phyloP scores from a whole-genome alignment of 2,113 vertebrate species.

The Mus musculus region GRCm39 chr5:76877501-76878000 shows the following conservation, averaged over 20 bases:
- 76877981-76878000: background rate
- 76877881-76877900: background rate
- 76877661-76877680: background rate
- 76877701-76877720: background rate
- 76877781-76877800: background rate
- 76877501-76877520: background rate
- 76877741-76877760: background rate
- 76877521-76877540: background rate
- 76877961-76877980: background rate
- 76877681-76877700: background rate
- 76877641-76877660: background rate
- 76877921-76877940: background rate
- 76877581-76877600: background rate
- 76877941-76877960: background rate
- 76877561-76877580: background rate
- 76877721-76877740: no score
- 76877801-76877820: background rate
- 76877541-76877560: background rate
- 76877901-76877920: background rate
- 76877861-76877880: background rate
- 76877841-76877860: background rate
- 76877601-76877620: background rate
- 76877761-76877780: background rate
- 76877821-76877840: background rate
- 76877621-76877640: background rate